phyloP scores from a whole-genome alignment of 1,140 invertebrate species.

The Drosophila sulfurigaster region DNA sequence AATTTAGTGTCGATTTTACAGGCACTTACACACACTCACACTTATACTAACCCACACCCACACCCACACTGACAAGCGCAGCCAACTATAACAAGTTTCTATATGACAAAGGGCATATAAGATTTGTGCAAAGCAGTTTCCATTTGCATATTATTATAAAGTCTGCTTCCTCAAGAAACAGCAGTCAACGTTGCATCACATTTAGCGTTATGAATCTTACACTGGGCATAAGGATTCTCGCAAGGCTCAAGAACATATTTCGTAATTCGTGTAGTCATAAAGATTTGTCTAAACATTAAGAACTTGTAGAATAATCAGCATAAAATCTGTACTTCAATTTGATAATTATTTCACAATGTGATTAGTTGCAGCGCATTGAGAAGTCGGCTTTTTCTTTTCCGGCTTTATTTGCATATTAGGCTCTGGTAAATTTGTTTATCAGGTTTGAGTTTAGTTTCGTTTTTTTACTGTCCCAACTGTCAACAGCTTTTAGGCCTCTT shows the following conservation, averaged over 20 bases:
- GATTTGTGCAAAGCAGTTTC: slow-evolving; percentile 52
- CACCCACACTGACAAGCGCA: background rate
- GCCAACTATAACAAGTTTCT: slow-evolving; percentile 49
- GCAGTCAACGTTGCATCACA: background rate
- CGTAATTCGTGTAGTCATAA: too few relatives aligned
- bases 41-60: background rate
- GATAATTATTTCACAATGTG: too few relatives aligned
- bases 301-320: too few relatives aligned
- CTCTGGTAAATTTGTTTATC: slow-evolving; percentile 50
- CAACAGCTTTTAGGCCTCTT: slow-evolving; percentile 71
- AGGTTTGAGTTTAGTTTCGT: slow-evolving; percentile 35
- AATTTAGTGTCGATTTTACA: slow-evolving; percentile 80
- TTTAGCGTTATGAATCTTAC: too few relatives aligned
- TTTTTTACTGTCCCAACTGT: slow-evolving; percentile 48
- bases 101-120: slow-evolving; percentile 49
- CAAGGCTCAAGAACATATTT: too few relatives aligned
- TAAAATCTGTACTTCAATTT: too few relatives aligned
- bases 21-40: slow-evolving; percentile 61
- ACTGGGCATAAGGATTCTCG: too few relatives aligned
- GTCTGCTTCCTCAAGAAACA: background rate
- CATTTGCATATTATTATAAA: slow-evolving; percentile 47
- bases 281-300: too few relatives aligned
- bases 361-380: slow-evolving; percentile 7
- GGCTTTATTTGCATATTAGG: slow-evolving; percentile 59
- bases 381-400: slow-evolving; percentile 4